Conservation (phyloP, 2,113 vertebrate species). For the Dendropsophus ebraccatus region DNA sequence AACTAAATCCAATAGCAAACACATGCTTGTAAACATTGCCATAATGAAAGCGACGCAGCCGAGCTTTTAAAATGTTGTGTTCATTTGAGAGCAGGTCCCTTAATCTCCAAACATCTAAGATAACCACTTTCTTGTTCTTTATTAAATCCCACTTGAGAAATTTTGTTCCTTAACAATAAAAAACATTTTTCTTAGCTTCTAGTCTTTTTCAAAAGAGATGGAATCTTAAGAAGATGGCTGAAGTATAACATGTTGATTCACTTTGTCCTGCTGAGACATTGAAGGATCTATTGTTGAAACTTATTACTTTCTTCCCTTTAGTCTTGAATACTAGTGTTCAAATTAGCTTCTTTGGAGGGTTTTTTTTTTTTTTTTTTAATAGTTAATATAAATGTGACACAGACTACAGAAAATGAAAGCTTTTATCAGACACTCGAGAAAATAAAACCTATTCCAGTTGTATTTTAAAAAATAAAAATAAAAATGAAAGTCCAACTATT, state of each 20-base stretch:
- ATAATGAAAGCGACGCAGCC: background rate
- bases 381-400: background rate
- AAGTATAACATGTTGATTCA: slow-evolving; percentile 29
- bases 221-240: slow-evolving; percentile 26
- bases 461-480: background rate
- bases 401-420: background rate
- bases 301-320: slow-evolving; percentile 6
- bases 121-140: slow-evolving; percentile 6
- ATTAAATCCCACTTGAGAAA: slow-evolving; percentile 35
- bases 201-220: slow-evolving; percentile 12
- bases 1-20: background rate
- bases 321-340: background rate
- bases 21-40: background rate
- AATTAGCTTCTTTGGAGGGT: background rate
- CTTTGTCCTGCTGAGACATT: slow-evolving; percentile 29
- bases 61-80: background rate
- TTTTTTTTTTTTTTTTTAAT: background rate
- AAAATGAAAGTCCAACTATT: background rate
- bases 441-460: background rate
- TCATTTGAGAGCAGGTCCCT: slow-evolving; percentile 1
- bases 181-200: slow-evolving; percentile 5
- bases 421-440: background rate
- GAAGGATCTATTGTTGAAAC: slow-evolving; percentile 16
- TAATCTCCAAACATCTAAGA: slow-evolving; percentile 16
- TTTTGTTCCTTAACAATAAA: slow-evolving; percentile 27